Evolutionary conservation across 2,888 invertebrate genomes (phyloP).

Genomic region (Cheilosia soror): DNA sequence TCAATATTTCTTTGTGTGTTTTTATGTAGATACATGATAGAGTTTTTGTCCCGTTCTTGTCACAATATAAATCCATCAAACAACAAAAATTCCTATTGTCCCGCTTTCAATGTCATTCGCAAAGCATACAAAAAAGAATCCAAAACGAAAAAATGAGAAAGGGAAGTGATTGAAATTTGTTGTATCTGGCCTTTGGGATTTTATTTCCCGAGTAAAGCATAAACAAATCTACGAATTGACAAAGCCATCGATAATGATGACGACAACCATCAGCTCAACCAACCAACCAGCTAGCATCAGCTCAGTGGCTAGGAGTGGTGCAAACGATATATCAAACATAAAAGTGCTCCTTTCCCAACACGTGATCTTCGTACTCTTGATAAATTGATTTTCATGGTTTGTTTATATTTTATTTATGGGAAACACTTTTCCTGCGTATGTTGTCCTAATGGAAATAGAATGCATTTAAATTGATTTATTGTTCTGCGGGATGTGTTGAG

Average conservation of each 20-base stretch:
- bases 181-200: slow-evolving; percentile 32
- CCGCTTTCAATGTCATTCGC: slow-evolving; percentile 33
- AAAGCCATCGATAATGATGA: slow-evolving; percentile 52
- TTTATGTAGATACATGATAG: slow-evolving; percentile 8
- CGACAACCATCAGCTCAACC: slow-evolving; percentile 9
- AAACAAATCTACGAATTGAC: slow-evolving; percentile 49
- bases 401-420: slow-evolving; percentile 68
- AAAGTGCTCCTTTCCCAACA: slow-evolving; percentile 16
- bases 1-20: slow-evolving; percentile 42
- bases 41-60: slow-evolving; percentile 8
- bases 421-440: slow-evolving; percentile 47
- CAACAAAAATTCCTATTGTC: slow-evolving; percentile 32
- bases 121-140: not conserved
- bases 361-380: slow-evolving; percentile 54
- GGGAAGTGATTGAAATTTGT: slow-evolving; percentile 58
- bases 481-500: slow-evolving; percentile 46
- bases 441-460: slow-evolving; percentile 21
- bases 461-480: slow-evolving; percentile 69
- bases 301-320: slow-evolving; percentile 13
- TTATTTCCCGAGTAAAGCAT: slow-evolving; percentile 13
- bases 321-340: slow-evolving; percentile 57
- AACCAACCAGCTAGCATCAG: slow-evolving; percentile 2
- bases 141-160: not conserved
- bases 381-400: slow-evolving; percentile 72
- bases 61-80: slow-evolving; percentile 57